Evolutionary conservation across 2,888 invertebrate genomes (phyloP), one percentile per base, ranked within the genome.

Genomic region (Patella pellucida): DNA sequence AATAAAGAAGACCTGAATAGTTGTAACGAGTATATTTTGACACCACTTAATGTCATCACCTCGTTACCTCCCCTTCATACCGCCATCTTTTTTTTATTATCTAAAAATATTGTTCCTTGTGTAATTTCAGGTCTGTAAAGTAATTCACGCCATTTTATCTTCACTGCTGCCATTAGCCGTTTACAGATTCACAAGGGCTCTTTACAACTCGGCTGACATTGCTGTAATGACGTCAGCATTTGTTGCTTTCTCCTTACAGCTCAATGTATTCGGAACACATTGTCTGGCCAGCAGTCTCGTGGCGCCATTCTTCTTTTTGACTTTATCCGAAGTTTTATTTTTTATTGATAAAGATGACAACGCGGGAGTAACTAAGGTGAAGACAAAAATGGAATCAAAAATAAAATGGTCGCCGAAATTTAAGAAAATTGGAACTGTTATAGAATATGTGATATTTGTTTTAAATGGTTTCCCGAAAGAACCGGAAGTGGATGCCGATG

Each of bases 221-320:
- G 62, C 62, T 62, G 62, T 62, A 4, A 62, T 62, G 62, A 23
- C 62, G 23, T 62, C 62, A 62, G 62, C 23, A 19, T 62, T 62
- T 62, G 62, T 62, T 9, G 23, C 62, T 4, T 62, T 19, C 23
- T 62, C 62, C 19, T 23, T 62, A 3, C 62, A 62, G 9, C 19
- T 62, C 62, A 62, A 62, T 23, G 62, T 62, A 19, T 62, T 62
- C 23, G 19, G 19, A 19, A 62, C 19, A 14, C 62, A 62, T 62
- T 15, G 19, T 23, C 23, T 62, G 2, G 62, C 62, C 0, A 23
- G 23, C 62, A 62, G 62, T 62, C 23, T 62, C 19, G 19, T 62
- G 23, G 19, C 62, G 11, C 62, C 62, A 19, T 11, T 62, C 19
- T 62, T 62, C 23, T 62, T 62, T 19, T 16, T 62, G 14, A 23